Conservation (phyloP, 2,113 vertebrate species). For the Channa maculata region DNA sequence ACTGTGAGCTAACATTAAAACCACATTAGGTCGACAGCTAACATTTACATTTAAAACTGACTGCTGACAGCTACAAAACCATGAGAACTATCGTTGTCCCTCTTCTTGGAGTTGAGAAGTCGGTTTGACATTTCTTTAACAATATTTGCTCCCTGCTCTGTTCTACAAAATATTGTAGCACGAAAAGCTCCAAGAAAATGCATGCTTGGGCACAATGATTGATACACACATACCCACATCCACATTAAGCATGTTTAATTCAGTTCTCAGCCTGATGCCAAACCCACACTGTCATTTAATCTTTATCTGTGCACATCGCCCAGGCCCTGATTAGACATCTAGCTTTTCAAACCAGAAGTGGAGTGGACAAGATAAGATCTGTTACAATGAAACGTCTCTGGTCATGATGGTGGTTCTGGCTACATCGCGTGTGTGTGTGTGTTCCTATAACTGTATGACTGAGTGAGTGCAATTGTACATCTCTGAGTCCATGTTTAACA, state of each 20-base stretch:
- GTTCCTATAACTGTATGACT: constrained; percentile 17
- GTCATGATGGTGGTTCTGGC: constrained; percentile 51
- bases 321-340: constrained; percentile 77
- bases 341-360: constrained; percentile 61
- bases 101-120: neutral
- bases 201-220: constrained; percentile 2
- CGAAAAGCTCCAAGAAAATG: constrained; percentile 8
- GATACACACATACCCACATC: constrained; percentile 20
- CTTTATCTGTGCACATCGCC: constrained; percentile 80
- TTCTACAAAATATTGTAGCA: constrained; percentile 13
- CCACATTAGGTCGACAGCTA: neutral
- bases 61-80: neutral
- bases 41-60: neutral
- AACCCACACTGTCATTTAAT: constrained; percentile 73
- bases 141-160: constrained; percentile 1
- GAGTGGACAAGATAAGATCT: constrained; percentile 74
- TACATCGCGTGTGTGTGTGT: neutral
- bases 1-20: neutral
- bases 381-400: constrained; percentile 53
- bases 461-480: constrained; percentile 24
- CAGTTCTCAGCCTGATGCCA: constrained; percentile 60
- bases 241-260: constrained; percentile 52
- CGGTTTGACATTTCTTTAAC: constrained; percentile 10
- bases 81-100: too few relatives aligned
- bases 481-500: constrained; percentile 37